phyloP scores from a whole-genome alignment of 2,888 invertebrate genomes.

The Agrotis puta region DNA sequence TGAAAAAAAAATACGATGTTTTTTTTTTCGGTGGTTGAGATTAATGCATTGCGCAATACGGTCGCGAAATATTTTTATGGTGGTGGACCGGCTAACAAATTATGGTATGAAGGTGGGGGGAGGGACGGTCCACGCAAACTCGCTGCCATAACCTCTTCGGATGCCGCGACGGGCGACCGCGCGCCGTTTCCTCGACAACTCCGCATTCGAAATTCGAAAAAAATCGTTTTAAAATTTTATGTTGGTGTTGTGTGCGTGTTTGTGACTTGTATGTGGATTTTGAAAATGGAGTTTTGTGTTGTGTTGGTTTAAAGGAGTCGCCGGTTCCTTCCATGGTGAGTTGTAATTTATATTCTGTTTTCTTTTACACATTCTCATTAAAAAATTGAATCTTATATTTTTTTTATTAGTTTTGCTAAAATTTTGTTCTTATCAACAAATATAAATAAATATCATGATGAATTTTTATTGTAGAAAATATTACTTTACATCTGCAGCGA shows the following conservation, averaged over 20 bases:
- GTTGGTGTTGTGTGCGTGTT: conserved; percentile 66
- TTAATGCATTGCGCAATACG: conserved; percentile 86
- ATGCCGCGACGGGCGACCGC: conserved; percentile 72
- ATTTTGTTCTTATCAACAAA: not conserved
- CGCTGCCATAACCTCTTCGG: conserved; percentile 78
- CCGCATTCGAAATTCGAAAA: conserved; percentile 63
- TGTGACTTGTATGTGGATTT: conserved; percentile 64
- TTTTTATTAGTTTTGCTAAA: not conserved
- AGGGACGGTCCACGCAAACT: conserved; percentile 71
- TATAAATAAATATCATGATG: not conserved
- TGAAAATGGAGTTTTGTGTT: conserved; percentile 63
- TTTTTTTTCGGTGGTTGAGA: conserved; percentile 61
- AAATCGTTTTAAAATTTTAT: conserved; percentile 56
- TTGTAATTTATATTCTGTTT: conserved; percentile 30
- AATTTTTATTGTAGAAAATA: not conserved
- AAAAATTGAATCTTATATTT: not conserved
- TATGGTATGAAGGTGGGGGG: conserved; percentile 73
- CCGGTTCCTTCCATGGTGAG: conserved; percentile 68
- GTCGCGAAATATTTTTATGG: conserved; percentile 85
- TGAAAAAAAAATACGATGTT: conserved; percentile 38
- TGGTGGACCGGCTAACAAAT: conserved; percentile 75
- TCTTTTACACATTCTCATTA: conserved; percentile 29
- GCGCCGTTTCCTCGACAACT: conserved; percentile 62
- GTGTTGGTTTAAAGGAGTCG: conserved; percentile 62
- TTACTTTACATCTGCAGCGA: conserved; percentile 9